Evolutionary conservation across 2,797 vertebrate genomes (phyloP).

Genomic region (Chaenodraco wilsoni): DNA sequence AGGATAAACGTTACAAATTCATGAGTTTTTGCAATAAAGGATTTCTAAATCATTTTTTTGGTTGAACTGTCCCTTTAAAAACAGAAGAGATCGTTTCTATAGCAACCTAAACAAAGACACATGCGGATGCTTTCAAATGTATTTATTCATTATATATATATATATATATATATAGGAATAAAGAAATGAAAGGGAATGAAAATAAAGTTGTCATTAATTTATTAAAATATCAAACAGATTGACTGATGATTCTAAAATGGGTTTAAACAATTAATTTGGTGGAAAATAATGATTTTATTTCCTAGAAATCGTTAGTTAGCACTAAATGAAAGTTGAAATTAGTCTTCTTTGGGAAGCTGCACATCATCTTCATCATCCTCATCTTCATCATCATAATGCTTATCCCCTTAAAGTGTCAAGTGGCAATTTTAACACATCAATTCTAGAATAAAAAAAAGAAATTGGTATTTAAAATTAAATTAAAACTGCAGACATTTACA

Average conservation of each 20-base stretch:
- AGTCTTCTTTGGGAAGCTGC: slow-evolving; percentile 17
- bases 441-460: neutral
- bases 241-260: neutral
- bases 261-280: neutral
- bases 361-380: neutral
- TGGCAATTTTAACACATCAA: slow-evolving; percentile 8
- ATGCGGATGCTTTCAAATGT: no score
- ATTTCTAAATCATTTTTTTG: no score
- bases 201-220: neutral
- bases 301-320: neutral
- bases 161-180: slow-evolving; percentile 26
- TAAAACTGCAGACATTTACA: slow-evolving; percentile 38
- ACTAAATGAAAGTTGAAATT: neutral
- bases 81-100: no score
- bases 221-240: slow-evolving; percentile 12
- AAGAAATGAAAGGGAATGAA: slow-evolving; percentile 27
- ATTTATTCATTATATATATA: slow-evolving; percentile 51
- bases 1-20: no score
- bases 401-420: slow-evolving; percentile 26
- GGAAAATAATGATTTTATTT: neutral
- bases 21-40: no score
- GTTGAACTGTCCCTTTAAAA: no score
- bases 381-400: neutral
- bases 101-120: no score
- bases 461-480: neutral